Evolutionary conservation across 2,797 vertebrate species (phyloP), one percentile per base, ranked within the genome.

Genomic region (Danio jaintianensis): DNA sequence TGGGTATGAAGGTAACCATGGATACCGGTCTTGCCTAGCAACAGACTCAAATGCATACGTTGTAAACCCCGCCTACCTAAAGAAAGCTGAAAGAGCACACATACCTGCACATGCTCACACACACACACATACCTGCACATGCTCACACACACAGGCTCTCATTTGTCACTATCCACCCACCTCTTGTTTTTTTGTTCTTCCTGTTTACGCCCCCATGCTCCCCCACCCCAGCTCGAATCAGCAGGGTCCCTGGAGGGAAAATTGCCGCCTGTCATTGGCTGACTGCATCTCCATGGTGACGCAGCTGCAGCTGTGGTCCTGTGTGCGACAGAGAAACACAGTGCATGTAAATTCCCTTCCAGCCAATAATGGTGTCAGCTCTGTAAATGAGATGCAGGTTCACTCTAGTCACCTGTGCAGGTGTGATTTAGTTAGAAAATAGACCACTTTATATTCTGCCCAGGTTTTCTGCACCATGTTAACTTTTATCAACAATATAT

Each of bases 281-380:
- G 89, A 78, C 86, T 85, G 80, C 0, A 92, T 96, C 90, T 87
- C 93, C 93, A 95, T 92, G 94, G 93, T 92, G 95, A 96, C 94
- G 85, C 91, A 89, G 53, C 91, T 6, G 75, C 90, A 4, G 79
- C 87, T 94, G 20, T 93, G 16, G 86, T 55, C 88, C 48, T 74
- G 79, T 53, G 62, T 74, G 67, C 15, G 38, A 63, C 50, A 66
- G 48, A 80, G 69, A 72, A 29, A 45, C 76, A 70, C 43, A 63
- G 16, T 47, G 50, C 36, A 15, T 73, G 69, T 55, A 38, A 63
- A 73, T 80, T 15, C 47, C 15, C 3, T 42, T n/a, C 47, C 38
- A 64, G 58, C 38, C 56, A 45, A 52, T 79, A 53, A 62, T 42
- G 47, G 11, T 52, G 18, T 52, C 18, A 61, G 58, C 62, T 67